Conservation (phyloP, 2,113 vertebrate genomes). For the Amphiprion percula region DNA sequence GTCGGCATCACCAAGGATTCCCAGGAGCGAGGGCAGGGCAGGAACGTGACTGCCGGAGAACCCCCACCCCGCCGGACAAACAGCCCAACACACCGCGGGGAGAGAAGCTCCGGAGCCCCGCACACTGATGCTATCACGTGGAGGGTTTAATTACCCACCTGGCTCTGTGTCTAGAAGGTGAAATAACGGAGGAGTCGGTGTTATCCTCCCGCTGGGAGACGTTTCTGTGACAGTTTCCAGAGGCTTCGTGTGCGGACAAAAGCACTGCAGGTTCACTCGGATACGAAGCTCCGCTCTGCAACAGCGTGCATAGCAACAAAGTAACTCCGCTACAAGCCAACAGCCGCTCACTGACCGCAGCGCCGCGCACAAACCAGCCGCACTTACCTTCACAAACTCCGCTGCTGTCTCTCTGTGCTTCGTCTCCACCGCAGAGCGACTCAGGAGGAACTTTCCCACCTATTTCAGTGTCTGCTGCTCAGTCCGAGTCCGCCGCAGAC, state of each 20-base stretch:
- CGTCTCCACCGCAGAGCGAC: background rate
- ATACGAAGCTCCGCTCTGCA: conserved; percentile 35
- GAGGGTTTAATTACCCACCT: background rate
- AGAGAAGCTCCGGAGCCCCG: background rate
- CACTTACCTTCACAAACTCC: conserved; percentile 52
- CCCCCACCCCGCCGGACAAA: conserved; percentile 17
- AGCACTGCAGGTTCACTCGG: conserved; percentile 66
- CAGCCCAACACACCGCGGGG: conserved; percentile 19
- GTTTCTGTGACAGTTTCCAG: background rate
- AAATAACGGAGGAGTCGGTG: background rate
- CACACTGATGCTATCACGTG: conserved; percentile 36
- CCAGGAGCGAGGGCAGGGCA: conserved; percentile 37
- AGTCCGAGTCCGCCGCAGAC: conserved; percentile 22
- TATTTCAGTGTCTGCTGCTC: conserved; percentile 3
- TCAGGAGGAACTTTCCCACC: conserved; percentile 23
- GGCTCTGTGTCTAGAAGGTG: background rate
- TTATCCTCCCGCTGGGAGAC: background rate
- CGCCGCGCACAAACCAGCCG: background rate
- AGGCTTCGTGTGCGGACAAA: conserved; percentile 31
- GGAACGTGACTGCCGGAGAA: conserved; percentile 14
- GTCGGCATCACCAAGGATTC: conserved; percentile 26
- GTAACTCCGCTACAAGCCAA: conserved; percentile 63
- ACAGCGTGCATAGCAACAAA: conserved; percentile 75
- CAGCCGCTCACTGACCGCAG: conserved; percentile 27
- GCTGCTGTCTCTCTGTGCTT: background rate